These are phyloP conservation scores for Bettongia penicillata DNA, from an alignment of 2,113 vertebrate genomes.

Conservation along the genomic window DNA sequence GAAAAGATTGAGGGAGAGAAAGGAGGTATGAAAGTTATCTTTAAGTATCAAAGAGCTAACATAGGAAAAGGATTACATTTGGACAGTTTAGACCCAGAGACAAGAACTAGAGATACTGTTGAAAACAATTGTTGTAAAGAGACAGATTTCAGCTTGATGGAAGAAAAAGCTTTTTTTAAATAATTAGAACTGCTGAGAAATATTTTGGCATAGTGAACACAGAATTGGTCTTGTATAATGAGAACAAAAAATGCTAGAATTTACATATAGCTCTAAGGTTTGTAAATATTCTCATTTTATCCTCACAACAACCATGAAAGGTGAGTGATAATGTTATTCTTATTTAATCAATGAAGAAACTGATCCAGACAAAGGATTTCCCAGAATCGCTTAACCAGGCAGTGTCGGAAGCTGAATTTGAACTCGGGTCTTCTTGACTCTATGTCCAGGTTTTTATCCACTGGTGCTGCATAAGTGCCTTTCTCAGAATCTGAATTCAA, in stretches of 20 bases:
- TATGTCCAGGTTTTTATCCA: background rate
- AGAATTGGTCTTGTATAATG: background rate
- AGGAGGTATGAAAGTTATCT: background rate
- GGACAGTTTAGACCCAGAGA: background rate
- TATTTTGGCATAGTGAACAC: background rate
- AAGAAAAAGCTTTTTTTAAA: background rate
- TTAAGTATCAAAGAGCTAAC: background rate
- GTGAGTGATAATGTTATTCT: background rate
- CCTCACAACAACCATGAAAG: background rate
- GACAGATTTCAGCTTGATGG: background rate
- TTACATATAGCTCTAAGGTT: background rate
- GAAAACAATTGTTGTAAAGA: background rate
- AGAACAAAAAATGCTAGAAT: background rate
- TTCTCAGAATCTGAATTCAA: background rate
- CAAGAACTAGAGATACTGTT: background rate
- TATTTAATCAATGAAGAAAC: background rate
- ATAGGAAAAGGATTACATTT: background rate
- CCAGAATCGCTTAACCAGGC: background rate
- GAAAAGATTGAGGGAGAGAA: background rate
- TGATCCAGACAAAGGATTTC: background rate
- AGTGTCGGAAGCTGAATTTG: background rate
- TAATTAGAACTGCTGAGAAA: background rate
- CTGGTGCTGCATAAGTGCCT: background rate
- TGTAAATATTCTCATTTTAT: background rate
- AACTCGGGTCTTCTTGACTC: background rate